Evolutionary conservation across 1,140 invertebrate species (phyloP), one percentile per base, ranked within the genome.

Genomic region (Aphelenchoides avenae): DNA sequence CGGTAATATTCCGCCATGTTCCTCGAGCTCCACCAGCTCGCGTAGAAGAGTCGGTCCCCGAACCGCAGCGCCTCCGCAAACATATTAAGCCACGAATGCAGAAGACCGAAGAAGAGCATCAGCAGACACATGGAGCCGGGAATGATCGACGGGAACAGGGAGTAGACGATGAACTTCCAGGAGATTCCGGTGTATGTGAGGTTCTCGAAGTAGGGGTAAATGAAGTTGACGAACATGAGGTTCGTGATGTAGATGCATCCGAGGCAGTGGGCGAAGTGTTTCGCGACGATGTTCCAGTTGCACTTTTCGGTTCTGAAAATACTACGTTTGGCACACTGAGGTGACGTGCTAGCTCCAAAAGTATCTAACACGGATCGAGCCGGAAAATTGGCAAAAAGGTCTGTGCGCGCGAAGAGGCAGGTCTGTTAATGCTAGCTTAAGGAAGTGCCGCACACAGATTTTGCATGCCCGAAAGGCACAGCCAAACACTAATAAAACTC

Each of bases 21-120:
- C 1, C 84, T 85, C 5, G 85, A 85, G 42, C 88, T 92, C 92
- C 92, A 96, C 92, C 91, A 96, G 68, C 93, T 89, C 51, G 55
- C 42, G 36, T 75, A 75, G 57, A 75, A 75, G 15, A 57, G 56
- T 29, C 73, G 22, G 43, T 75, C 73, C 6, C 66, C 73, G 48
- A 75, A 75, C 9, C 56, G 53, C 60, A 75, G 52, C 26, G 70
- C 63, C 34, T 75, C 73, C 0, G 74, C 60, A 41, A 73, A 73
- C 39, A 64, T 62, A 15, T 73, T 73, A 15, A 73, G 46, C 70
- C 70, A 59, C n/a, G 47, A 51, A 39, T 75, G 73, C 5, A 75
- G 54, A 1, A 75, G 47, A 22, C 73, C 73, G 33, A 70, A 75
- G 51, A 75, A 75, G n/a, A 75, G 59, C 56, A 64, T 53, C 6